Evolutionary conservation across 2,113 vertebrate genomes (phyloP), one percentile per base, ranked within the genome.

Genomic region (Astatotilapia flaviijosephi): DNA sequence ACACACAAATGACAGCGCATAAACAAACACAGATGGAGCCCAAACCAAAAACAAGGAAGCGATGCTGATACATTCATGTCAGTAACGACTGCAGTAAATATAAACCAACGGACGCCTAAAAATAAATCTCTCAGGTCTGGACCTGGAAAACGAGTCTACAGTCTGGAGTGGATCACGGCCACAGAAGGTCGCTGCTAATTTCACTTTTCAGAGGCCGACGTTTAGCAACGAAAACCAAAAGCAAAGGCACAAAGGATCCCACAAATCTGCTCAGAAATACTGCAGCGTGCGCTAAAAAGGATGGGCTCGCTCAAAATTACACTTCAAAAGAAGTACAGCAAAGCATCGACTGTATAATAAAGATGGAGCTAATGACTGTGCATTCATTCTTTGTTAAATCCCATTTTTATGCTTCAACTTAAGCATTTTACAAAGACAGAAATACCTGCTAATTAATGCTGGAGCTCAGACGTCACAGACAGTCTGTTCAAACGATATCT

Each of bases 181-280:
- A 51, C 17, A 0, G 73, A 31, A 13, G 45, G 56, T 73, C 4
- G 1, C 68, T 10, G 13, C 13, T 73, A 73, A 73, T 3, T 23
- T 45, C 37, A 26, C n/a, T 23, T 73, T 73, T 26, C 13, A 73
- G 40, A 73, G 68, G 0, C 2, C 1, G 0, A 17, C 6, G 4
- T 70, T 70, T 42, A 70, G 0, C 13, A 42, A 15, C 0, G 1
- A 37, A 68, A 68, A 68, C 1, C 1, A 0, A 12, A 65, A 8
- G 19, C 35, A 40, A 68, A 37, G 19, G 1, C 11, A 0, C n/a
- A 21, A 45, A 73, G 4, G 19, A 40, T 40, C 35, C 4, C 2
- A 40, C 11, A 21, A 40, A 40, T 21, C 35, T 21, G 62, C 35
- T 21, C 7, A 7, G 68, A 19, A 73, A 47, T 6, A 45, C 40